Evolutionary conservation across 2,888 invertebrate species (phyloP).

Genomic region (Thera obeliscata): DNA sequence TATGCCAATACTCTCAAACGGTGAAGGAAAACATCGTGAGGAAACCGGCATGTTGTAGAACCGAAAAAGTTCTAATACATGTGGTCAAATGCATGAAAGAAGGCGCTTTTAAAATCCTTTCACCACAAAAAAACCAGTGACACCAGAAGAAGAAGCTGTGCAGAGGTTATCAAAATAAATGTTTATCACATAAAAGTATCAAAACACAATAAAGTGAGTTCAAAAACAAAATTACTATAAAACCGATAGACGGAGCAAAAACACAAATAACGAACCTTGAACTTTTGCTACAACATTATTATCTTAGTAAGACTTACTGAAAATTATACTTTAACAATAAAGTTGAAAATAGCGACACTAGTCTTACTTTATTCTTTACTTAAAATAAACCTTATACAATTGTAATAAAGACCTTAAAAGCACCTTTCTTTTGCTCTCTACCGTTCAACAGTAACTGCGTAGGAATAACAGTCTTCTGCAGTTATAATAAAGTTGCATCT

Average conservation of each 20-base stretch:
- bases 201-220: neutral
- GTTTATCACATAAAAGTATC: neutral
- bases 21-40: too few relatives aligned
- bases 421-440: constrained; percentile 23
- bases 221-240: constrained; percentile 16
- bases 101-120: too few relatives aligned
- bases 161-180: neutral
- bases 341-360: constrained; percentile 6
- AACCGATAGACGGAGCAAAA: constrained; percentile 41
- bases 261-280: constrained; percentile 59
- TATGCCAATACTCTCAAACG: too few relatives aligned
- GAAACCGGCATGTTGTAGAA: too few relatives aligned
- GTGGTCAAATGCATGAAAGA: too few relatives aligned
- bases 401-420: constrained; percentile 23
- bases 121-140: too few relatives aligned
- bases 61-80: too few relatives aligned
- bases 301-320: constrained; percentile 16
- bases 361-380: neutral
- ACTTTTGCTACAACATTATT: constrained; percentile 53
- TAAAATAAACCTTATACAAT: constrained; percentile 6
- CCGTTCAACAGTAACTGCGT: constrained; percentile 1
- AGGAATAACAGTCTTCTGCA: neutral
- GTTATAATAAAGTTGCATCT: constrained; percentile 22
- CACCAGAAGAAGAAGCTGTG: too few relatives aligned
- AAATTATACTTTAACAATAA: constrained; percentile 32